Conservation (phyloP, 2,113 vertebrate species). For the Oriolus oriolus region DNA sequence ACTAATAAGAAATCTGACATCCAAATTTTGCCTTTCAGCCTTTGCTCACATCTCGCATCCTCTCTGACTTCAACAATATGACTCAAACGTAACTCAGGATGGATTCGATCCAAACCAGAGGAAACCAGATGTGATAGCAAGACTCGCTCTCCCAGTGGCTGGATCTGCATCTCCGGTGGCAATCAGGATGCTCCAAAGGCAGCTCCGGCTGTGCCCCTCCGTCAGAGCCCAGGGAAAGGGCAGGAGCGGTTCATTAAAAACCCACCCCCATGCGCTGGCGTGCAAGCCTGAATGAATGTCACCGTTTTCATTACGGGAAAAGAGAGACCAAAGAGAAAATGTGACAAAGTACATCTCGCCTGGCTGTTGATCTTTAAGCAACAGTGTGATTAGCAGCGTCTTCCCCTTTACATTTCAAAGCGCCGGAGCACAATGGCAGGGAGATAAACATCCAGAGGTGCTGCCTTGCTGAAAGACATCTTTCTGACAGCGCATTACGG, state of each 20-base stretch:
- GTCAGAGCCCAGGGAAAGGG: not conserved
- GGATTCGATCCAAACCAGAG: not conserved
- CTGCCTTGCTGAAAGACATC: constrained; percentile 29
- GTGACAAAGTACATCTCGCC: constrained; percentile 49
- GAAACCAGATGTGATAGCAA: not conserved
- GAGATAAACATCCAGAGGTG: constrained; percentile 55
- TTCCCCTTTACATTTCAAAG: constrained; percentile 51
- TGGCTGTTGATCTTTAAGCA: constrained; percentile 60
- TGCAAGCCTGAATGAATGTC: not conserved
- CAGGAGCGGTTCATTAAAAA: not conserved
- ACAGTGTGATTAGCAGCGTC: constrained; percentile 35
- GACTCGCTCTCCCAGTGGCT: rapidly evolving
- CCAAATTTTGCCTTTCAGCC: not conserved
- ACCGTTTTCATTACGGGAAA: constrained; percentile 28
- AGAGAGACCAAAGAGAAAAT: constrained; percentile 47
- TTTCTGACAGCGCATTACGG: constrained; percentile 6
- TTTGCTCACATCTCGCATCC: not conserved
- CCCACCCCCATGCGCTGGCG: not conserved
- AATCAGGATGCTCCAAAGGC: not conserved
- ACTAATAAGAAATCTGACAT: not conserved
- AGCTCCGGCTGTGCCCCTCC: not conserved
- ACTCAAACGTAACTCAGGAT: rapidly evolving
- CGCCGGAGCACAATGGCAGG: constrained; percentile 14
- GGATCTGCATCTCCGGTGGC: not conserved
- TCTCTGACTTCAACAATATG: not conserved